Evolutionary conservation across 2,888 invertebrate genomes (phyloP).

Genomic region (Cacoxenus indagator): DNA sequence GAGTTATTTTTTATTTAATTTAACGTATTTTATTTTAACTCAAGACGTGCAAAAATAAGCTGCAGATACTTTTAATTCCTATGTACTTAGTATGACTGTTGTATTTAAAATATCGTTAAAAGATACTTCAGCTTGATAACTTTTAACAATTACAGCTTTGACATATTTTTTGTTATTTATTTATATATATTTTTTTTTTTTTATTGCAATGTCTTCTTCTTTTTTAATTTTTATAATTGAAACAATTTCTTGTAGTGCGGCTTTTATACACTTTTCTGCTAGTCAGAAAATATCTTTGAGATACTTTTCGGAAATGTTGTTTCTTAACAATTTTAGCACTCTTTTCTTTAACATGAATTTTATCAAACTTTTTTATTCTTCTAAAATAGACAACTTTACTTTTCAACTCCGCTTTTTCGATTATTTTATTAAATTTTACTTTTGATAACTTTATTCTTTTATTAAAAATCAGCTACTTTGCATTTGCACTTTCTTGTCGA

Average conservation of each 20-base stretch:
- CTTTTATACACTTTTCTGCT: no score
- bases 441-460: conserved; percentile 4
- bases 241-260: no score
- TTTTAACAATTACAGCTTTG: background rate
- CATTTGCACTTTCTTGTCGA: conserved; percentile 47
- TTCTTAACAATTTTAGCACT: no score
- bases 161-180: conserved; percentile 12
- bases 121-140: background rate
- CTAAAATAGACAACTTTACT: background rate
- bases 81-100: no score
- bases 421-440: conserved; percentile 8
- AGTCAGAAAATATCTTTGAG: no score
- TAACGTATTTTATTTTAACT: background rate
- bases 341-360: no score
- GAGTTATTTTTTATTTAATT: conserved; percentile 25
- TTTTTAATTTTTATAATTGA: no score
- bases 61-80: background rate
- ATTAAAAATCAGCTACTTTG: conserved; percentile 46
- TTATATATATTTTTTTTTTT: conserved; percentile 22
- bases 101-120: no score
- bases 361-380: no score
- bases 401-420: background rate
- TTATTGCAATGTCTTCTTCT: conserved; percentile 26
- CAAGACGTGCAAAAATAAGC: background rate
- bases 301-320: no score